Evolutionary conservation across 2,797 vertebrate species (phyloP), one percentile per base, ranked within the genome.

Genomic region (Balearica regulorum): DNA sequence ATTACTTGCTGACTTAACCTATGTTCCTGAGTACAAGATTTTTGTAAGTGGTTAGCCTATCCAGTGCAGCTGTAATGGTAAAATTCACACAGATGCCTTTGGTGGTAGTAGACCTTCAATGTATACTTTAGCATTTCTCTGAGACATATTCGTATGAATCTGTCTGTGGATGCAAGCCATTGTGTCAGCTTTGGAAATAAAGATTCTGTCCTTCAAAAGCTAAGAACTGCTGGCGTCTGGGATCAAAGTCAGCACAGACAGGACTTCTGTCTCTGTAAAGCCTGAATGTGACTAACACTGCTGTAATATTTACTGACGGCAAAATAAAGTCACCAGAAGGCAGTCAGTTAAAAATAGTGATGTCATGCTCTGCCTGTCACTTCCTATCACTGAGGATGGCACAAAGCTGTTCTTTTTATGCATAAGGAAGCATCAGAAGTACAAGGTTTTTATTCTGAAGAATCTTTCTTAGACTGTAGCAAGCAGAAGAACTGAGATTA

Each of bases 321-420:
- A 79, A 81, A 93, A 93, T 84, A 87, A 93, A 93, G 77, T 87
- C 91, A 89, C n/a, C 73, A 93, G 83, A 86, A 94, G 79, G 58
- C 87, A 93, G 65, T 12, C 54, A 51, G 87, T 95, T 96, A 96
- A 96, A 96, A 95, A 96, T 90, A 94, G 39, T 94, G 94, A 95
- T 93, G 92, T 96, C 92, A 96, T 93, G 90, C 80, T 91, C 58
- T 94, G 92, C 89, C 96, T 97, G 85, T 93, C 93, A 72, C 82
- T 87, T 96, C 87, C 92, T 89, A 12, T 82, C 76, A 92, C 93
- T 37, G 89, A 94, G 83, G 44, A 69, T 93, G 66, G 76, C 62
- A 95, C 72, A 92, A 91, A 10, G 64, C 76, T 96, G 61, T 90
- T 81, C 82, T 83, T 96, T 93, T 94, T 29, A 37, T 70, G 24